Conservation (phyloP, 2,888 invertebrate genomes). For the Cyclophora punctaria region DNA sequence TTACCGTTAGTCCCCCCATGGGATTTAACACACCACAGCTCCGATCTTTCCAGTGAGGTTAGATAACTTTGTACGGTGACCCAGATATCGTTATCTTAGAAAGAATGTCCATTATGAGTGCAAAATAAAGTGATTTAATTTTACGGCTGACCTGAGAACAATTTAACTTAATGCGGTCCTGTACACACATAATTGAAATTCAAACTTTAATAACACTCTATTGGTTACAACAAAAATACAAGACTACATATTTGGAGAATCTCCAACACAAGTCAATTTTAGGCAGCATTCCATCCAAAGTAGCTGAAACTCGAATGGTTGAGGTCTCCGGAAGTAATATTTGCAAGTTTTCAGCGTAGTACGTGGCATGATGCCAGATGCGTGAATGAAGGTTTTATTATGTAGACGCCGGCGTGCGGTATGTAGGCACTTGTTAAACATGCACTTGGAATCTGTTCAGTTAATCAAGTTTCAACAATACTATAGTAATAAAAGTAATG, state of each 20-base stretch:
- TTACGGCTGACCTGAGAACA: no score
- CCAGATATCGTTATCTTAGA: not conserved
- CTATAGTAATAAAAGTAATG: no score
- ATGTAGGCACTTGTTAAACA: no score
- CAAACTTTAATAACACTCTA: no score
- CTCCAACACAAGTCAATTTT: constrained; percentile 22
- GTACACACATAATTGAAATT: no score
- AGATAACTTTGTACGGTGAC: constrained; percentile 2
- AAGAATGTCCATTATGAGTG: no score
- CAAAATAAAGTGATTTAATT: no score
- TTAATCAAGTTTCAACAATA: no score
- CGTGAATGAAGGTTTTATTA: constrained; percentile 21
- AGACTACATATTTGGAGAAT: constrained; percentile 14
- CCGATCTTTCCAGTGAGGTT: constrained; percentile 4
- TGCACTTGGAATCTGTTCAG: no score
- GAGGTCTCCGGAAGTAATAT: constrained; percentile 43
- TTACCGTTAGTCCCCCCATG: constrained; percentile 17
- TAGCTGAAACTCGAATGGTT: constrained; percentile 14
- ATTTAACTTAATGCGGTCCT: no score
- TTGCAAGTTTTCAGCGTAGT: constrained; percentile 40
- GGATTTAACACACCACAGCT: constrained; percentile 10
- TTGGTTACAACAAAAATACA: no score
- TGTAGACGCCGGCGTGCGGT: not conserved
- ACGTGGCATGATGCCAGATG: constrained; percentile 47
- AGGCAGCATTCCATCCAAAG: constrained; percentile 17